Percentiles rank a stretch among this genome's conserved stretches.
phyloP scores from a whole-genome alignment of 2,113 vertebrate species.

The Naja naja region DNA sequence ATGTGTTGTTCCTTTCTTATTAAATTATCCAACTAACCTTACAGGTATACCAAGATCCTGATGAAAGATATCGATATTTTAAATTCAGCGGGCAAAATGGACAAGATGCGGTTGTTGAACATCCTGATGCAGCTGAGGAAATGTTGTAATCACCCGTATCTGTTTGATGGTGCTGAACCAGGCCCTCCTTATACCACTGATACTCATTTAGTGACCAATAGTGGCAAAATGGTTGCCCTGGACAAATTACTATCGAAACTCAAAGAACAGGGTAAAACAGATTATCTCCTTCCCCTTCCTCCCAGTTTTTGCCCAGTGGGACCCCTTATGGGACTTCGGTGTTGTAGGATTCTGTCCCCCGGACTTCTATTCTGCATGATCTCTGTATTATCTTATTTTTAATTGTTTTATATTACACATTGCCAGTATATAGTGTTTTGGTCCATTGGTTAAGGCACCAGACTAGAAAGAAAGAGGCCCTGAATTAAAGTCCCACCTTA shows the following conservation, averaged over 20 bases:
- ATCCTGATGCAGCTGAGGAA: conserved; percentile 89
- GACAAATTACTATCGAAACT: conserved; percentile 86
- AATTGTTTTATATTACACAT: background rate
- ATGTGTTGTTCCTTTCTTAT: conserved; percentile 3
- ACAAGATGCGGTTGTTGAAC: conserved; percentile 89
- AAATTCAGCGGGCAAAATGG: conserved; percentile 88
- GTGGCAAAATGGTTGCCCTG: conserved; percentile 86
- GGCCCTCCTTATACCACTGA: conserved; percentile 89
- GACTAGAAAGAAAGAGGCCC: background rate
- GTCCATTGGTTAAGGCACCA: background rate
- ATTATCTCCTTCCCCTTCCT: background rate
- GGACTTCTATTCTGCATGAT: background rate
- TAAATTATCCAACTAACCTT: conserved; percentile 42
- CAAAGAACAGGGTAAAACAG: conserved; percentile 79
- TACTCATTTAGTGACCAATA: conserved; percentile 85
- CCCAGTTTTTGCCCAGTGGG: background rate
- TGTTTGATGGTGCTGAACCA: conserved; percentile 87
- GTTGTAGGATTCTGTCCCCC: background rate
- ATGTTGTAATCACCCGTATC: conserved; percentile 88
- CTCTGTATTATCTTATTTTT: background rate
- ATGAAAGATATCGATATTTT: conserved; percentile 92
- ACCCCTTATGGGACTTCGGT: background rate
- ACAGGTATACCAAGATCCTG: conserved; percentile 87
- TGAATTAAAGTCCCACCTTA: background rate
- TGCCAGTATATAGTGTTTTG: background rate